Conservation (phyloP, 2,888 invertebrate genomes). For the Chaetogeoica ovagalla region DNA sequence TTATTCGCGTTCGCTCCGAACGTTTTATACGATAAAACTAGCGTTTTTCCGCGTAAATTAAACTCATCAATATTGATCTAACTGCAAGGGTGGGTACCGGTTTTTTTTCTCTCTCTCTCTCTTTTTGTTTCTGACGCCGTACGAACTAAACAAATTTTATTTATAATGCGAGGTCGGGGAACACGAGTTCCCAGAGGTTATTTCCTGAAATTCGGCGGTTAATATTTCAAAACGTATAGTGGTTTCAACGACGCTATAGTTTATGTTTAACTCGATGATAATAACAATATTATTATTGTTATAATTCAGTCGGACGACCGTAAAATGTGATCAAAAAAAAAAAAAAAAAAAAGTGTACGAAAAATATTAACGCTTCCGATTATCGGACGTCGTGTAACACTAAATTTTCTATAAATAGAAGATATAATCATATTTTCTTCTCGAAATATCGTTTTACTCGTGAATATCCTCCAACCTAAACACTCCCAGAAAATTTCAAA, state of each 20-base stretch:
- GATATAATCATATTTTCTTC: too few species aligned
- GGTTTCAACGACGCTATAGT: conserved; percentile 26
- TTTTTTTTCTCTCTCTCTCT: not conserved
- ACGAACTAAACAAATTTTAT: conserved; percentile 41
- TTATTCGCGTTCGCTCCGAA: too few species aligned
- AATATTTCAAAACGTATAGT: conserved; percentile 42
- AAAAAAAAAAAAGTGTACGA: too few species aligned
- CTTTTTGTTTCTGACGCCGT: not conserved
- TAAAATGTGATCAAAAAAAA: too few species aligned
- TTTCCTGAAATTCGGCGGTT: conserved; percentile 37
- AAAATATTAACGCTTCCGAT: too few species aligned
- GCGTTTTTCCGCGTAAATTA: conserved; percentile 5
- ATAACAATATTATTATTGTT: too few species aligned
- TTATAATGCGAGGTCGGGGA: conserved; percentile 43
- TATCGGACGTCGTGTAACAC: too few species aligned
- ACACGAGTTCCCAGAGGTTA: conserved; percentile 40
- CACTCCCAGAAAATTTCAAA: too few species aligned
- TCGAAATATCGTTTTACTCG: too few species aligned
- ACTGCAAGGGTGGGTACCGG: not conserved
- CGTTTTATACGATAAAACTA: not conserved
- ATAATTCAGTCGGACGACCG: too few species aligned
- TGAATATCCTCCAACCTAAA: too few species aligned
- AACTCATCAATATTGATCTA: conserved; percentile 44
- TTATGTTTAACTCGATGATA: conserved; percentile 7
- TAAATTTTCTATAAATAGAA: too few species aligned